Percentiles rank a stretch among this genome's conserved stretches.
Conservation (phyloP, 2,797 vertebrate species). For the Coracias cyanogaster region DNA sequence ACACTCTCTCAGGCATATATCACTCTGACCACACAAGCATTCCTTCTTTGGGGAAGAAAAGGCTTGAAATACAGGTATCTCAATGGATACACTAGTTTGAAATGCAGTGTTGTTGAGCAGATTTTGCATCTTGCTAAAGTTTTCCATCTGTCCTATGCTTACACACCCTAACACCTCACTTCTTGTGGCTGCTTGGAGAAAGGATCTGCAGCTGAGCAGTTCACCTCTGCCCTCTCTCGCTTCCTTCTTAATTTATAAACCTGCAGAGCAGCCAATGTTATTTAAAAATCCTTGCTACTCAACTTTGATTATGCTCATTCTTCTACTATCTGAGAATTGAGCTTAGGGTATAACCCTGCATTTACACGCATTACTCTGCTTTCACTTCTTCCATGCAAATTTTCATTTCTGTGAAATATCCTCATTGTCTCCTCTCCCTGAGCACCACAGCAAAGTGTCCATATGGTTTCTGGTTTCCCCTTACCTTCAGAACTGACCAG, state of each 20-base stretch:
- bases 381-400: not conserved
- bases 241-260: not conserved
- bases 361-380: not conserved
- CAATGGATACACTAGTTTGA: not conserved
- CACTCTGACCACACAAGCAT: not conserved
- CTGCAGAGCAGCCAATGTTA: not conserved
- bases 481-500: not conserved
- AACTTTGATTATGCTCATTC: not conserved
- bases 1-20: not conserved
- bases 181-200: not conserved
- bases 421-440: not conserved
- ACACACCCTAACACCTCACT: not conserved
- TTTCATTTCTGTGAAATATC: not conserved
- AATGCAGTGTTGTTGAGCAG: not conserved
- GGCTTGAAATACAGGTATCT: not conserved
- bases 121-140: not conserved
- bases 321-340: not conserved
- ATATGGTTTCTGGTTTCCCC: not conserved
- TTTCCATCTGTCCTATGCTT: not conserved
- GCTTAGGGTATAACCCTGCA: not conserved
- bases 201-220: not conserved
- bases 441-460: not conserved
- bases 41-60: not conserved
- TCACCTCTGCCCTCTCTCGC: not conserved
- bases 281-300: not conserved